Conservation (phyloP, 2,888 invertebrate genomes). For the Epicampocera succincta region DNA sequence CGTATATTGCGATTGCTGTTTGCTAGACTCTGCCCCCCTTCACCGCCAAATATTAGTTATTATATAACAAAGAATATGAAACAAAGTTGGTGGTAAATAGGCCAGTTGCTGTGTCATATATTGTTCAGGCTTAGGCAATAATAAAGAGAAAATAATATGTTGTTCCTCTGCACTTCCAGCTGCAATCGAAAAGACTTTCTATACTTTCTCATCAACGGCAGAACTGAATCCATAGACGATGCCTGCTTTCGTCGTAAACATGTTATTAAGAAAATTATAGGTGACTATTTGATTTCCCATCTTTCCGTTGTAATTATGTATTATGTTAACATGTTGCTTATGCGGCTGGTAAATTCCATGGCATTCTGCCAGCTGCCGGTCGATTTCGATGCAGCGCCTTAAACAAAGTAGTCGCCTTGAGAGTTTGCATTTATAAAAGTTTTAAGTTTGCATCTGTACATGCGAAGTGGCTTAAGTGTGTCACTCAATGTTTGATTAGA, state of each 20-base stretch:
- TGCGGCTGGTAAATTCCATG: background rate
- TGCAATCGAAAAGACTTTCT: slow-evolving; percentile 40
- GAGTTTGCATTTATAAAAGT: background rate
- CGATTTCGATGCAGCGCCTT: background rate
- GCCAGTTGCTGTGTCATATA: slow-evolving; percentile 9
- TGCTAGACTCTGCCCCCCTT: no score
- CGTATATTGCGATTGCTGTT: no score
- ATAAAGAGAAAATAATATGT: background rate
- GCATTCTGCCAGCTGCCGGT: background rate
- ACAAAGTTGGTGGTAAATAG: background rate
- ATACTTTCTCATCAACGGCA: background rate
- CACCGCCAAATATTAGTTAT: no score
- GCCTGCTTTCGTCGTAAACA: background rate
- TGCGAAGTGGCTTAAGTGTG: slow-evolving; percentile 30
- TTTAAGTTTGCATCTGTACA: slow-evolving; percentile 35
- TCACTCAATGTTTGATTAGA: slow-evolving; percentile 48
- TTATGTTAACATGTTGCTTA: slow-evolving; percentile 13
- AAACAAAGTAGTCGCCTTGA: slow-evolving; percentile 24
- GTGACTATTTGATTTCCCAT: slow-evolving; percentile 27
- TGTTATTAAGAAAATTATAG: slow-evolving; percentile 46
- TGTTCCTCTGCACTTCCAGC: slow-evolving; percentile 19
- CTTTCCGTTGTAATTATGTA: slow-evolving; percentile 32
- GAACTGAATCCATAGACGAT: background rate
- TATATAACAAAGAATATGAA: no score
- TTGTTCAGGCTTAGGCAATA: background rate